A percentile compares a stretch with the other conserved stretches of the same genome.
These are phyloP conservation scores for Noturus placidus DNA, from an alignment of 2,113 vertebrate genomes.

Conservation along the genomic window DNA sequence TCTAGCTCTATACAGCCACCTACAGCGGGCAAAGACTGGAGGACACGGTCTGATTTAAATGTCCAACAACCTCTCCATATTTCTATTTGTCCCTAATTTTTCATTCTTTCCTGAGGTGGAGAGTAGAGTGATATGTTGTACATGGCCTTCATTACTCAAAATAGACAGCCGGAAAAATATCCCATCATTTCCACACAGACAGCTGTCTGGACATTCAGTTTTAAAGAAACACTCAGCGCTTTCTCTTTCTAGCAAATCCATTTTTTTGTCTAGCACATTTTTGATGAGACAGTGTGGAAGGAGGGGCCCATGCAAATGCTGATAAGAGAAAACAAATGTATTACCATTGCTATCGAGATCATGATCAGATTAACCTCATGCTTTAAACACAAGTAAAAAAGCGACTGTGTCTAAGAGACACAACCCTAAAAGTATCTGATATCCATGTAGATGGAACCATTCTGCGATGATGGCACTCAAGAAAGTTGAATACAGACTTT, in stretches of 20 bases:
- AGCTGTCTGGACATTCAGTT: conserved; percentile 36
- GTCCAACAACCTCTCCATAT: conserved; percentile 51
- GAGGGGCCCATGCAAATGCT: conserved; percentile 39
- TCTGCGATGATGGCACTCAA: conserved; percentile 12
- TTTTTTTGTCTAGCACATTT: conserved; percentile 34
- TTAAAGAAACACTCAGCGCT: conserved; percentile 7
- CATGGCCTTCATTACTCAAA: conserved; percentile 47
- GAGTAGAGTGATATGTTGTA: conserved; percentile 60
- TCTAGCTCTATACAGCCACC: conserved; percentile 50
- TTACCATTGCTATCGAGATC: conserved; percentile 28
- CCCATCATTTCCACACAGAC: conserved; percentile 15
- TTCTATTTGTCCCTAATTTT: conserved; percentile 10
- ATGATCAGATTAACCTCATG: conserved; percentile 21
- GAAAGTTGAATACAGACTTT: conserved; percentile 32
- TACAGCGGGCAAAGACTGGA: conserved; percentile 50
- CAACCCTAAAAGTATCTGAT: conserved; percentile 22
- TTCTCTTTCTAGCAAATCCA: not conserved
- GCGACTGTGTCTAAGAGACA: not conserved
- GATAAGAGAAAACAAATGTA: conserved; percentile 42
- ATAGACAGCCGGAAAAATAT: conserved; percentile 31
- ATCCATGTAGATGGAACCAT: not conserved
- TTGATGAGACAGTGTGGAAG: conserved; percentile 35
- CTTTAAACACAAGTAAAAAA: not conserved
- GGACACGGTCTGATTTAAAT: conserved; percentile 57
- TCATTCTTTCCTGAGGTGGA: conserved; percentile 54